A percentile compares a stretch with the other conserved stretches of the same genome.
Conservation (phyloP, 1,140 invertebrate genomes). For the Cyrtorhinus lividipennis region DNA sequence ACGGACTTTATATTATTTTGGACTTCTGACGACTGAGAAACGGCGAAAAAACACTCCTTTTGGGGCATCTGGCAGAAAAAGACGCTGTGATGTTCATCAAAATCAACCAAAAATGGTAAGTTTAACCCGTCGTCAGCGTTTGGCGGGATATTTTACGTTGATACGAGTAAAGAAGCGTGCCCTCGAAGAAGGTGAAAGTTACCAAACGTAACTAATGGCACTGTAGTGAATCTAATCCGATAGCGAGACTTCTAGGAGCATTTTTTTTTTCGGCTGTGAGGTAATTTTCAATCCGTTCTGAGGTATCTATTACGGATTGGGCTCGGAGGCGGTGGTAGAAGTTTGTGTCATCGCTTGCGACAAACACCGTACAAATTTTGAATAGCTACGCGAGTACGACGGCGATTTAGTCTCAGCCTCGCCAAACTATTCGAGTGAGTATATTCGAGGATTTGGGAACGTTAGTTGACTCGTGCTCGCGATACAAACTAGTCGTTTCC, state of each 20-base stretch:
- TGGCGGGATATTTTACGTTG: too few species aligned
- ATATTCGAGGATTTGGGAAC: too few species aligned
- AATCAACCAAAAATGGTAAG: too few species aligned
- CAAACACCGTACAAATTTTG: background rate
- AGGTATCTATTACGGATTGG: constrained; percentile 3
- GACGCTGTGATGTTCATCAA: too few species aligned
- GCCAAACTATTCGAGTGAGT: too few species aligned
- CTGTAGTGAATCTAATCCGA: background rate
- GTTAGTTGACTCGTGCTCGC: background rate
- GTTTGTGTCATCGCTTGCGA: background rate
- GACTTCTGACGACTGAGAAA: too few species aligned
- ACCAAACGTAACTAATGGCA: background rate
- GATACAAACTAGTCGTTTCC: background rate
- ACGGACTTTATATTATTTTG: too few species aligned
- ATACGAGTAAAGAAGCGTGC: too few species aligned
- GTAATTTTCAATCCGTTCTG: constrained; percentile 1
- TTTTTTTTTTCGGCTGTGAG: background rate
- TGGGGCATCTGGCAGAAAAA: too few species aligned
- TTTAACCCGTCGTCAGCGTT: too few species aligned
- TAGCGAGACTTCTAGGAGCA: background rate
- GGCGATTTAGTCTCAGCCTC: too few species aligned
- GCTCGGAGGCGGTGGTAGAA: background rate
- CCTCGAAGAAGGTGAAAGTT: constrained; percentile 8
- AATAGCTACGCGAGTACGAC: background rate
- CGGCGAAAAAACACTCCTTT: too few species aligned